Evolutionary conservation across 2,888 invertebrate species (phyloP).

Genomic region (Epinotia demarniana): DNA sequence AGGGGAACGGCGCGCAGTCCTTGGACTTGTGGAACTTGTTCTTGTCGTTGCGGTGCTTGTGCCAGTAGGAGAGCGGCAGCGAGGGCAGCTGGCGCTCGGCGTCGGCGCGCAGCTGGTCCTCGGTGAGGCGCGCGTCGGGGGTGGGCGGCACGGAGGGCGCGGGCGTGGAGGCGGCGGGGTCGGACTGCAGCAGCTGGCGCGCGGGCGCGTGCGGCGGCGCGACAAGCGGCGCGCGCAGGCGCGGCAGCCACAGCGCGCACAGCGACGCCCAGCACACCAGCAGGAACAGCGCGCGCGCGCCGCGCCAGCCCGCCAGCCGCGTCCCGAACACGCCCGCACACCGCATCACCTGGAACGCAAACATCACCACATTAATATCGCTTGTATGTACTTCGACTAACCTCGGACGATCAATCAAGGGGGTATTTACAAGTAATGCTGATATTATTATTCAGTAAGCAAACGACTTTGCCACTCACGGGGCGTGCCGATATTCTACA

Average conservation of each 20-base stretch:
- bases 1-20: slow-evolving; percentile 93
- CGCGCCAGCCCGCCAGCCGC: slow-evolving; percentile 60
- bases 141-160: slow-evolving; percentile 48
- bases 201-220: slow-evolving; percentile 53
- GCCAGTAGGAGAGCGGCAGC: slow-evolving; percentile 94
- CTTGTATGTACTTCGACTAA: neutral
- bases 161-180: slow-evolving; percentile 57
- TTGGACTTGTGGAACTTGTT: slow-evolving; percentile 87
- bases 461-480: neutral
- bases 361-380: slow-evolving; percentile 14
- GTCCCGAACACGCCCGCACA: slow-evolving; percentile 66
- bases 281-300: slow-evolving; percentile 73
- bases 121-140: slow-evolving; percentile 78
- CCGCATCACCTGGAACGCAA: slow-evolving; percentile 71
- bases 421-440: neutral
- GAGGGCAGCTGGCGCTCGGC: slow-evolving; percentile 92
- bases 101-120: slow-evolving; percentile 90
- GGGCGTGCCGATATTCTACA: neutral
- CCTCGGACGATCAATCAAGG: neutral
- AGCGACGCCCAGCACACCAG: slow-evolving; percentile 75
- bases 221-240: slow-evolving; percentile 60
- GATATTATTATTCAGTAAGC: neutral
- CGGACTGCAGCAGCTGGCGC: slow-evolving; percentile 64
- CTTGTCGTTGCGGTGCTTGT: slow-evolving; percentile 91
- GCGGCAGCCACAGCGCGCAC: slow-evolving; percentile 68